These are phyloP conservation scores for Pterobdella sp. DNA, from an alignment of 2,888 invertebrate genomes.

Conservation along the genomic window DNA sequence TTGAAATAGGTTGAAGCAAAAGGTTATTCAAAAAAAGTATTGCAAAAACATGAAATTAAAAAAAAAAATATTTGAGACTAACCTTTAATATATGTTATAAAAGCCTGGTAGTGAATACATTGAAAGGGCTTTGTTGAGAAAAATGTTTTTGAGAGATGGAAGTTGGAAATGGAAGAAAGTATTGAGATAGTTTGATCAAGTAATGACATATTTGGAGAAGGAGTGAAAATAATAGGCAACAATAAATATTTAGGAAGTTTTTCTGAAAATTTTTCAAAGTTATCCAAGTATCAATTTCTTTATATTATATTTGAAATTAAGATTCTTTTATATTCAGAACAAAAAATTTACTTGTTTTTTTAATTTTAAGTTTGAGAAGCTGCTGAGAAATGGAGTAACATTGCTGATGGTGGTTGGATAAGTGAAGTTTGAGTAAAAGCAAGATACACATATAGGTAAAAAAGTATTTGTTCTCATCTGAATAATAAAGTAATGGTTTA, in stretches of 20 bases:
- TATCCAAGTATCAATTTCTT: too few relatives aligned
- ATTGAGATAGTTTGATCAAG: not conserved
- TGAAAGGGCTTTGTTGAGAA: not conserved
- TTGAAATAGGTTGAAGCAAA: too few relatives aligned
- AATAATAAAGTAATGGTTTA: too few relatives aligned
- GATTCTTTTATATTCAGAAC: too few relatives aligned
- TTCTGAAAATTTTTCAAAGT: too few relatives aligned
- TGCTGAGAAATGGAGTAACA: not conserved
- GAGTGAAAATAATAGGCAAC: not conserved
- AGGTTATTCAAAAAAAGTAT: not conserved
- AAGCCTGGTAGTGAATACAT: not conserved
- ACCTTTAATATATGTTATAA: not conserved
- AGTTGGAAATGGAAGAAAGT: not conserved
- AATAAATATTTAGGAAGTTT: not conserved
- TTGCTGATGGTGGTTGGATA: too few relatives aligned
- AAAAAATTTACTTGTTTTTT: too few relatives aligned
- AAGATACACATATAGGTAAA: too few relatives aligned
- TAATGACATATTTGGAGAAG: not conserved
- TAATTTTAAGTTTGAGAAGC: not conserved
- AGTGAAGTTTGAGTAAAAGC: too few relatives aligned
- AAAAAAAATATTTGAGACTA: not conserved
- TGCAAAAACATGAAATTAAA: not conserved
- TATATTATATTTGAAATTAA: too few relatives aligned
- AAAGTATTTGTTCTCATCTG: too few relatives aligned
- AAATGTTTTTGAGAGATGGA: not conserved